A percentile compares a stretch with the other conserved stretches of the same genome.
phyloP scores from a whole-genome alignment of 2,888 invertebrate genomes.

The Plebejus argus region DNA sequence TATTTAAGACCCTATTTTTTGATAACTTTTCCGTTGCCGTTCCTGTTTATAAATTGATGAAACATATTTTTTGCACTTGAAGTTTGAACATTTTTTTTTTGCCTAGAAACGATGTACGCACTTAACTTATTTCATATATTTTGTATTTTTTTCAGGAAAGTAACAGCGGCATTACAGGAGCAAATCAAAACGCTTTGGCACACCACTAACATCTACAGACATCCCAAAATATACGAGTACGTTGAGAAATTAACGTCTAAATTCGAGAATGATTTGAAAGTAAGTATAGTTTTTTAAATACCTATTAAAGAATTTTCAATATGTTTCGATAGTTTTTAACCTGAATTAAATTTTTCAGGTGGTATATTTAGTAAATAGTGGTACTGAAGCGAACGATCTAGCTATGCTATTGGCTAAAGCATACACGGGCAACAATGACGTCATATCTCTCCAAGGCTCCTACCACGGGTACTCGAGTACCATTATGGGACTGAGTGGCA shows the following conservation, averaged over 20 bases:
- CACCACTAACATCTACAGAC: conserved; percentile 94
- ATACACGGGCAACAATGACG: conserved; percentile 91
- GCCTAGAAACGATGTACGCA: too few relatives aligned
- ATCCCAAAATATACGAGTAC: conserved; percentile 95
- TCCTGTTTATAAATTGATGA: too few relatives aligned
- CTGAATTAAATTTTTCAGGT: conserved; percentile 75
- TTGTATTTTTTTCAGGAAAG: conserved; percentile 83
- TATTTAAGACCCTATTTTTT: neutral
- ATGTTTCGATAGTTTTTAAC: too few relatives aligned
- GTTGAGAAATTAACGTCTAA: conserved; percentile 89
- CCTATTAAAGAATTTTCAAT: too few relatives aligned
- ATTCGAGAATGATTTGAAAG: conserved; percentile 93
- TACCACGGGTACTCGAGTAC: conserved; percentile 96
- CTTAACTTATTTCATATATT: neutral
- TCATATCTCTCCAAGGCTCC: conserved; percentile 92
- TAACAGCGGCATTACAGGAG: conserved; percentile 87
- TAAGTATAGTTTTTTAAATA: conserved; percentile 49
- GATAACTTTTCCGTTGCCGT: neutral
- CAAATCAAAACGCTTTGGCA: conserved; percentile 94
- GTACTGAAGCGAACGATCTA: conserved; percentile 98
- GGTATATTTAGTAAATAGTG: conserved; percentile 96
- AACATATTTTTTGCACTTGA: too few relatives aligned
- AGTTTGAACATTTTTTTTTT: too few relatives aligned
- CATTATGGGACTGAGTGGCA: conserved; percentile 90
- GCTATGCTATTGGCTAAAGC: conserved; percentile 93